phyloP scores from a whole-genome alignment of 92 coral and sea anemone genomes.

The Phenganax stokvisi region DNA sequence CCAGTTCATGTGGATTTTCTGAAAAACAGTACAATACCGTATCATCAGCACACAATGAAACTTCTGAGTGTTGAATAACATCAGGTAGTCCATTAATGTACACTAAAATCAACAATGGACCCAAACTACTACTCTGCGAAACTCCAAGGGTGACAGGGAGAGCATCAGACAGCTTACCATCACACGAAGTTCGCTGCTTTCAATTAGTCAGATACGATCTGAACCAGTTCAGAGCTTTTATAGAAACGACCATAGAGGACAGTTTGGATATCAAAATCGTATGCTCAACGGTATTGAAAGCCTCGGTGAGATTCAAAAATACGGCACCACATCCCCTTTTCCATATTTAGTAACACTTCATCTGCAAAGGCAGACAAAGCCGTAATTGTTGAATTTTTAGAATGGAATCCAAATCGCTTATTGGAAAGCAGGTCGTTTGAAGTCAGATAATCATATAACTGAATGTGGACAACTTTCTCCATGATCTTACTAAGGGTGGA shows the following conservation, averaged over 20 bases:
- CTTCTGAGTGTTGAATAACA: not conserved
- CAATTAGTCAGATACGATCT: constrained; percentile 11
- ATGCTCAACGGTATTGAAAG: constrained; percentile 25
- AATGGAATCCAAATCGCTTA: constrained; percentile 23
- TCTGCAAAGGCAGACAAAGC: constrained; percentile 8
- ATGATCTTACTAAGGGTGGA: constrained; percentile 6
- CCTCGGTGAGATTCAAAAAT: constrained; percentile 10
- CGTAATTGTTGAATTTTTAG: constrained; percentile 5
- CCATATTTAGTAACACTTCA: not conserved
- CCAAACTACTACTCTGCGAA: not conserved
- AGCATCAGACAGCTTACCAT: not conserved
- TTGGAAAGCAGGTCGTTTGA: not conserved
- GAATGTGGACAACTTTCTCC: constrained; percentile 8
- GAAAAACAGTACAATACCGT: not conserved
- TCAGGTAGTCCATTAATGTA: not conserved
- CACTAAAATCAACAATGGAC: constrained; percentile 1
- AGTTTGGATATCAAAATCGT: not conserved
- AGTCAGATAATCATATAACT: constrained; percentile 11
- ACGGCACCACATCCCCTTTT: constrained; percentile 27
- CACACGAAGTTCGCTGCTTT: not conserved
- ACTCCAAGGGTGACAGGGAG: not conserved
- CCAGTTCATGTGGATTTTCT: not conserved
- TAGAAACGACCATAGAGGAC: not conserved
- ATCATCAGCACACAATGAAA: not conserved
- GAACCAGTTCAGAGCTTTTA: constrained; percentile 22